These are phyloP conservation scores for Julus scanicus DNA, from an alignment of 2,888 invertebrate genomes.

Conservation along the genomic window DNA sequence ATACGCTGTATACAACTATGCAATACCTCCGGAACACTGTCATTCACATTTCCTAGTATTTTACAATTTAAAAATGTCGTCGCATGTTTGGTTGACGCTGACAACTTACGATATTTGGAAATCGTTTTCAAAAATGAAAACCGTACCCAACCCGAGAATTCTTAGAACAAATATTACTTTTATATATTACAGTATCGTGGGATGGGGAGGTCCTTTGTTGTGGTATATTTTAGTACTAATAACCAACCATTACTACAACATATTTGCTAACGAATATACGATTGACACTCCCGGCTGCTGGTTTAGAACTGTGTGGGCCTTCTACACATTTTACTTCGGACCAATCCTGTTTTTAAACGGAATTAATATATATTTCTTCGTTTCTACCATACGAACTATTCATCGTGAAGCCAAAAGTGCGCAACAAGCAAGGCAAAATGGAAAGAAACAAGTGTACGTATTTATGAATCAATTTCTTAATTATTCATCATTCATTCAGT, in stretches of 20 bases:
- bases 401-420: neutral
- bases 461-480: no score
- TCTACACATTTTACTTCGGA: neutral
- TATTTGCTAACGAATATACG: neutral
- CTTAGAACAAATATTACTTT: neutral
- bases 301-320: neutral
- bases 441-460: slow-evolving; percentile 3
- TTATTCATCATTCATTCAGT: no score
- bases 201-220: neutral
- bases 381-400: neutral
- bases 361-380: neutral
- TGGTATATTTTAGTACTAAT: neutral
- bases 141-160: neutral
- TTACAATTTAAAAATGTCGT: neutral
- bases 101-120: neutral
- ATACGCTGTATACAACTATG: no score
- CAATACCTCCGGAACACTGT: neutral
- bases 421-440: neutral
- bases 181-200: neutral
- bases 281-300: neutral
- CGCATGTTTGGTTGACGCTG: neutral
- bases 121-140: neutral
- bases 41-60: neutral
- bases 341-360: neutral
- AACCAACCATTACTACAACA: neutral